A percentile compares a stretch with the other conserved stretches of the same genome.
These are phyloP conservation scores for Acronicta aceris DNA, from an alignment of 2,888 invertebrate genomes.

Conservation along the genomic window DNA sequence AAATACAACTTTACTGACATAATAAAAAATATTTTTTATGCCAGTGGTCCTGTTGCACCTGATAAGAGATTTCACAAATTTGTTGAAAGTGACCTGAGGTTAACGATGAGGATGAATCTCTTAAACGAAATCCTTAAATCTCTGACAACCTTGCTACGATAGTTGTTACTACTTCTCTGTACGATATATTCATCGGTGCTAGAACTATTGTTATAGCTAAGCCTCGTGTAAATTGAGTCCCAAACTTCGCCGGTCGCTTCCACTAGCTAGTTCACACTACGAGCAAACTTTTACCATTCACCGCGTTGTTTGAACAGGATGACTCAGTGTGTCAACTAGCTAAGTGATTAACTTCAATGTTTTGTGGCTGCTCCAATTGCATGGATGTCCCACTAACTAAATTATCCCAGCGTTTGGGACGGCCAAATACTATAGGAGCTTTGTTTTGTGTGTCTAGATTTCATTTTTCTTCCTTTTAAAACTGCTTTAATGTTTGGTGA, in stretches of 20 bases:
- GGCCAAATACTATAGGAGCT: not conserved
- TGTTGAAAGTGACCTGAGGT: too few relatives aligned
- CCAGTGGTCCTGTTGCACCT: too few relatives aligned
- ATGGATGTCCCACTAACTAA: slow-evolving; percentile 21
- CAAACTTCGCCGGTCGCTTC: not conserved
- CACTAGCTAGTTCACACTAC: not conserved
- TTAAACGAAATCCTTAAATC: too few relatives aligned
- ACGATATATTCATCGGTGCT: not conserved
- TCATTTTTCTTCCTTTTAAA: not conserved
- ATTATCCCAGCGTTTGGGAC: slow-evolving; percentile 9
- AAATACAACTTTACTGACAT: too few relatives aligned
- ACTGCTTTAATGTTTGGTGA: not conserved
- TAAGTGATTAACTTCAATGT: slow-evolving; percentile 36
- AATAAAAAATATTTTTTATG: too few relatives aligned
- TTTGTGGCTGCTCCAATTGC: slow-evolving; percentile 22
- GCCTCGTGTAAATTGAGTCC: not conserved
- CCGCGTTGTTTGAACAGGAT: slow-evolving; percentile 7
- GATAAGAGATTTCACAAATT: not conserved
- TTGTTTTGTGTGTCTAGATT: not conserved
- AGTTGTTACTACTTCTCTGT: not conserved
- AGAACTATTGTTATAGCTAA: not conserved
- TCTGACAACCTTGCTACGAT: too few relatives aligned
- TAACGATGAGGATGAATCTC: too few relatives aligned
- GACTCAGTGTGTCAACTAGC: slow-evolving; percentile 35
- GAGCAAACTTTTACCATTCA: slow-evolving; percentile 18